Evolutionary conservation across 2,797 vertebrate genomes (phyloP).

Genomic region (Gastrophryne carolinensis): DNA sequence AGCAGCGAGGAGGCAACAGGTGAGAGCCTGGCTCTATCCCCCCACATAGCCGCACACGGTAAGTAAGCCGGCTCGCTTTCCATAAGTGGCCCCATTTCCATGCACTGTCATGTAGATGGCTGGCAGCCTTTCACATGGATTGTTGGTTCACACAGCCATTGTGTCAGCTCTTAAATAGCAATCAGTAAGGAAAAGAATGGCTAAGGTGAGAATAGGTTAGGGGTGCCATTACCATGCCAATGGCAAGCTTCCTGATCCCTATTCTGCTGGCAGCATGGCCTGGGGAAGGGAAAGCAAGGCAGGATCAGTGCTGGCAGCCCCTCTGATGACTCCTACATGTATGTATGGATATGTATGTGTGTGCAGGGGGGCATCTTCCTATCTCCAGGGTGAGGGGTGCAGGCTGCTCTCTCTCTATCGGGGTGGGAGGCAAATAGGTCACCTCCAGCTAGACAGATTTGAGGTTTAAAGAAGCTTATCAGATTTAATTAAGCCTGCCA

Average conservation of each 20-base stretch:
- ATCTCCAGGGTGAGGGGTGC: too few relatives aligned
- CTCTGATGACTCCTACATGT: too few relatives aligned
- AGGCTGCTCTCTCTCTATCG: too few relatives aligned
- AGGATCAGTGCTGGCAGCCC: too few relatives aligned
- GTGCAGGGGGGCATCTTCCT: too few relatives aligned
- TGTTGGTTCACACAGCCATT: slow-evolving; percentile 46
- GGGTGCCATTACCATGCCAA: slow-evolving; percentile 45
- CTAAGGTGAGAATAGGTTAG: slow-evolving; percentile 38
- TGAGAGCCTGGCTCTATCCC: slow-evolving; percentile 70
- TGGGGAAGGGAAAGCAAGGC: slow-evolving; percentile 30
- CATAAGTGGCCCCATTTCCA: slow-evolving; percentile 43
- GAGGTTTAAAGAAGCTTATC: background rate
- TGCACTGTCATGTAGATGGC: slow-evolving; percentile 33
- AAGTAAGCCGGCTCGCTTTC: slow-evolving; percentile 53
- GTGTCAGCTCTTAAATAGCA: slow-evolving; percentile 28
- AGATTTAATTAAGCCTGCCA: slow-evolving; percentile 15
- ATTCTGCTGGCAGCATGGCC: slow-evolving; percentile 29
- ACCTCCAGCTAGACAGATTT: background rate
- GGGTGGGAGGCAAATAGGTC: background rate
- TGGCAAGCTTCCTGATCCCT: slow-evolving; percentile 28
- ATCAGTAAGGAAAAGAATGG: slow-evolving; percentile 34
- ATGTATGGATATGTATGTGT: too few relatives aligned
- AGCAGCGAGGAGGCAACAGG: too few relatives aligned
- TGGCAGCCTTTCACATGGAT: slow-evolving; percentile 30
- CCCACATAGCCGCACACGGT: too few relatives aligned